Conservation (phyloP, 2,797 vertebrate species). For the Brachyrhaphis roseni region DNA sequence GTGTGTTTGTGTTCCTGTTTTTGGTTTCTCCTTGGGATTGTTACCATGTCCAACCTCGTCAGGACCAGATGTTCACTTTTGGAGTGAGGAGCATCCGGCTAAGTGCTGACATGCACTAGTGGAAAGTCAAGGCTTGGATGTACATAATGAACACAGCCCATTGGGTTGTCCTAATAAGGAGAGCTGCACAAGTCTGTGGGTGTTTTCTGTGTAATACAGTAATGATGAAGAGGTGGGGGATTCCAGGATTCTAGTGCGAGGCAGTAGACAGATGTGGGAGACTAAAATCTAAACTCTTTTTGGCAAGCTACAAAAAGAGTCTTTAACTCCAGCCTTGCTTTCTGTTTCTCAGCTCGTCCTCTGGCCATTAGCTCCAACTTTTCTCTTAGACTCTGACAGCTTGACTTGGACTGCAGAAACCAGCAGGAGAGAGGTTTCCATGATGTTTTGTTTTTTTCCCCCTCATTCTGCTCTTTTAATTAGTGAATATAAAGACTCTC, state of each 20-base stretch:
- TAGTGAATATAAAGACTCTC: slow-evolving; percentile 13
- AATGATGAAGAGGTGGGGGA: slow-evolving; percentile 72
- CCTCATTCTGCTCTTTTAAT: slow-evolving; percentile 46
- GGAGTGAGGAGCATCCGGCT: background rate
- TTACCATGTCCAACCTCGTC: background rate
- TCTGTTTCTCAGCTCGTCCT: slow-evolving; percentile 65
- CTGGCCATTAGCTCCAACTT: slow-evolving; percentile 58
- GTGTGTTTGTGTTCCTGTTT: slow-evolving; percentile 3
- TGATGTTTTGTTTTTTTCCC: slow-evolving; percentile 15
- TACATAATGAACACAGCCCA: background rate
- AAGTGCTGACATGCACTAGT: background rate
- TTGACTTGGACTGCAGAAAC: slow-evolving; percentile 51
- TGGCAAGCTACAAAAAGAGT: slow-evolving; percentile 69
- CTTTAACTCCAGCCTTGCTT: slow-evolving; percentile 61
- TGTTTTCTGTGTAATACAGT: slow-evolving; percentile 39
- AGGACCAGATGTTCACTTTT: background rate
- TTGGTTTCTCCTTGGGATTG: background rate
- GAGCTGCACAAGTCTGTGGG: slow-evolving; percentile 13
- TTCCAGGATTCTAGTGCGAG: slow-evolving; percentile 70
- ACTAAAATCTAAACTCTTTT: slow-evolving; percentile 72
- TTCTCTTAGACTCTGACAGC: slow-evolving; percentile 55
- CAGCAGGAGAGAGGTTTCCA: slow-evolving; percentile 52
- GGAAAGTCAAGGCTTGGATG: slow-evolving; percentile 13
- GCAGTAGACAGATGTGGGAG: slow-evolving; percentile 75
- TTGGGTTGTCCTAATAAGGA: slow-evolving; percentile 1